A percentile compares a stretch with the other conserved stretches of the same genome.
These are phyloP conservation scores for Drosophila orena DNA, from an alignment of 1,140 invertebrate genomes.

Conservation along the genomic window DNA sequence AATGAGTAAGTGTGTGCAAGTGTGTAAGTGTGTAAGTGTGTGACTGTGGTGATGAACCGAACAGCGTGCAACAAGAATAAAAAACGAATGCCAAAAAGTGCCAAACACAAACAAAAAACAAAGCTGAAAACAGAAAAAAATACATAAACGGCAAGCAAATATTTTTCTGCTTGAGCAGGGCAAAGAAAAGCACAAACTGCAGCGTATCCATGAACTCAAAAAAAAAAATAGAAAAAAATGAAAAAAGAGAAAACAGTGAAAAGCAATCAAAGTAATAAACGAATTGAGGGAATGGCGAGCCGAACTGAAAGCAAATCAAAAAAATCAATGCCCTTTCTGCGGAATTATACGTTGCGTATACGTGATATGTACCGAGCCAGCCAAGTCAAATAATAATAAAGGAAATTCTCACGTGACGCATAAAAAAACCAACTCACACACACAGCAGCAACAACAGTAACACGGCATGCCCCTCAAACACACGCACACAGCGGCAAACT, in stretches of 20 bases:
- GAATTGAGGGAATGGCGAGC: slow-evolving; percentile 8
- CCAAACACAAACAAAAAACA: slow-evolving; percentile 39
- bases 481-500: slow-evolving; percentile 19
- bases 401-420: slow-evolving; percentile 82
- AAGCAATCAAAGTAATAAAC: slow-evolving; percentile 55
- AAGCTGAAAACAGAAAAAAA: slow-evolving; percentile 5
- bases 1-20: slow-evolving; percentile 11
- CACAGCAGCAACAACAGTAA: slow-evolving; percentile 9
- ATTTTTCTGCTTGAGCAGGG: slow-evolving; percentile 20
- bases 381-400: slow-evolving; percentile 78
- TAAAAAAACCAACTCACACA: slow-evolving; percentile 55
- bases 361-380: slow-evolving; percentile 61
- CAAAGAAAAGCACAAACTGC: slow-evolving; percentile 39
- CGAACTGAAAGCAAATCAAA: slow-evolving; percentile 31
- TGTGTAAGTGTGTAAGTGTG: slow-evolving; percentile 13
- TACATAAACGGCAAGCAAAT: slow-evolving; percentile 23
- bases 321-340: slow-evolving; percentile 75
- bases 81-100: slow-evolving; percentile 52
- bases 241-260: slow-evolving; percentile 17
- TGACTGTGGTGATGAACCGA: slow-evolving; percentile 29
- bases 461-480: slow-evolving; percentile 28
- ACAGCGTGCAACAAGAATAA: slow-evolving; percentile 47
- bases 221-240: not conserved
- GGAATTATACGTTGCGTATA: slow-evolving; percentile 66
- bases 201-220: slow-evolving; percentile 25